Percentiles rank a stretch among this genome's conserved stretches.
phyloP scores from a whole-genome alignment of 2,888 invertebrate genomes.

The Andrena trimmerana region DNA sequence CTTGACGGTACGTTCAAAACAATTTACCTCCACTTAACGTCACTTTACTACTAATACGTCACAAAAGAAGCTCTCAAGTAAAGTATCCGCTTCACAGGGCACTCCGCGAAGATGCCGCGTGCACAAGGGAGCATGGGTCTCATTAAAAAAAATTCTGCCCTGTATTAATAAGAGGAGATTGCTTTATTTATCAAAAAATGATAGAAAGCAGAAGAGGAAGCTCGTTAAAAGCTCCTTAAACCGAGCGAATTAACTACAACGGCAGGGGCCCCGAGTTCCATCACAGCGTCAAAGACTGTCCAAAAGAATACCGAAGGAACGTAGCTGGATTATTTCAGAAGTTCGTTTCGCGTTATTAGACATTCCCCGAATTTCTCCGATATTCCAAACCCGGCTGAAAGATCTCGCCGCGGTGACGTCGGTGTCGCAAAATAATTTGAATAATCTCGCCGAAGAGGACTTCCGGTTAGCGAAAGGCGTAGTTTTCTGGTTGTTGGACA shows the following conservation, averaged over 20 bases:
- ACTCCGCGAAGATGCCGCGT: too few species aligned
- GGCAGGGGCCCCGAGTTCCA: background rate
- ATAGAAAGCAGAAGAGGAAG: background rate
- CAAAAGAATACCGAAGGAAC: background rate
- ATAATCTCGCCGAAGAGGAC: slow-evolving; percentile 7
- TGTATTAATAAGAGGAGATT: too few species aligned
- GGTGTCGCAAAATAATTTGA: slow-evolving; percentile 27
- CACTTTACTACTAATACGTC: too few species aligned
- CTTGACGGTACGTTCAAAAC: background rate
- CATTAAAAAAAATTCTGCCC: too few species aligned
- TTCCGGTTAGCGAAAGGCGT: background rate
- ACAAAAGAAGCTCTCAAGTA: too few species aligned
- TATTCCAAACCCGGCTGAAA: background rate
- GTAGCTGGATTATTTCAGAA: background rate
- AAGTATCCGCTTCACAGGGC: too few species aligned
- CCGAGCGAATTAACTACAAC: background rate
- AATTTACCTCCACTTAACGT: too few species aligned
- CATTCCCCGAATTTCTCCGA: background rate
- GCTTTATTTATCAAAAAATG: too few species aligned
- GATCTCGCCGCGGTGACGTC: background rate
- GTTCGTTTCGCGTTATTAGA: background rate
- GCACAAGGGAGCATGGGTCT: too few species aligned
- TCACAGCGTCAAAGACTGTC: background rate
- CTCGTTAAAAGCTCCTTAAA: background rate
- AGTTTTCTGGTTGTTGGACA: rapidly evolving